A percentile compares a stretch with the other conserved stretches of the same genome.
phyloP scores from a whole-genome alignment of 2,888 invertebrate species.

The Chymomyza amoena region DNA sequence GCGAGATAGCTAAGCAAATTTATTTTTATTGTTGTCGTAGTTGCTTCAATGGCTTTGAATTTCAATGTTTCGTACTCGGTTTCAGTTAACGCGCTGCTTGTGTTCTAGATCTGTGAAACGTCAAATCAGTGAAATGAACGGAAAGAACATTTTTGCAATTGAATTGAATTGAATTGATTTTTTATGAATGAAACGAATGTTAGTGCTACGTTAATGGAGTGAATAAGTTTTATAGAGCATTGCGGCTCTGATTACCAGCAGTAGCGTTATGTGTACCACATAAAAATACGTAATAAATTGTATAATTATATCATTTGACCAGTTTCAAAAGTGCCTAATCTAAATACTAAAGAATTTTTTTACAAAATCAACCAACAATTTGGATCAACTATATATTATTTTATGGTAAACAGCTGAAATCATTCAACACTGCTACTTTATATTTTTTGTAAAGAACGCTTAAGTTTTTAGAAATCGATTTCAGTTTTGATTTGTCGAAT shows the following conservation, averaged over 20 bases:
- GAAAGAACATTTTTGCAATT: background rate
- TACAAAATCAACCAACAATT: background rate
- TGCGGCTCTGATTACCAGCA: slow-evolving; percentile 45
- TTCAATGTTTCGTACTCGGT: slow-evolving; percentile 23
- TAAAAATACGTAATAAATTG: background rate
- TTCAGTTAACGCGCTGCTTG: background rate
- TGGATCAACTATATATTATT: background rate
- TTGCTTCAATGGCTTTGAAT: slow-evolving; percentile 22
- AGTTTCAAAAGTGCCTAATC: background rate
- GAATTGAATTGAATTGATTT: background rate
- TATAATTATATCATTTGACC: background rate
- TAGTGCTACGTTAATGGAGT: background rate
- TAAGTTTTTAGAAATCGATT: too few species aligned
- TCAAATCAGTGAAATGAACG: background rate
- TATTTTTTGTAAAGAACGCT: too few species aligned
- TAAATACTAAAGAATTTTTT: background rate
- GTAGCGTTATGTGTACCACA: slow-evolving; percentile 19
- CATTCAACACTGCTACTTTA: too few species aligned
- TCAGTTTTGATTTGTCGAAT: too few species aligned
- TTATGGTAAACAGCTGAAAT: background rate
- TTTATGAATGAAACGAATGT: background rate
- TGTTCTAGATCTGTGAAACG: background rate
- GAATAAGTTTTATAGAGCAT: slow-evolving; percentile 54
- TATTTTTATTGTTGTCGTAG: background rate
- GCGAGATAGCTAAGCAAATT: background rate